Percentiles rank a stretch among this genome's conserved stretches.
Conservation (phyloP, 1,140 invertebrate genomes). For the Theocolax elegans region DNA sequence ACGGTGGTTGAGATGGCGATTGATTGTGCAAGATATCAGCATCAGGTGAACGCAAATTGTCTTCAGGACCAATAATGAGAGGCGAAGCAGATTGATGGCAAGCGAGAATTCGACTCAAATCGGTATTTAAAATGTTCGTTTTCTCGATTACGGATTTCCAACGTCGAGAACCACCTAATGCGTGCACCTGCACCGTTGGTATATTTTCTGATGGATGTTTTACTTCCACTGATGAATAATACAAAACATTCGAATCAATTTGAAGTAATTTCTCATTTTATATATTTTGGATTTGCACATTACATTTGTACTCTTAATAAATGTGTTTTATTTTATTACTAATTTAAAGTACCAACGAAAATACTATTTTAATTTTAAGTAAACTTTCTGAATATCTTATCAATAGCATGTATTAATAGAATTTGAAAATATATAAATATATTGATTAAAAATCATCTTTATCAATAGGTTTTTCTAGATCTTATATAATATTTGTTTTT, state of each 20-base stretch:
- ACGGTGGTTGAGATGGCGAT: neutral
- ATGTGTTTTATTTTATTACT: neutral
- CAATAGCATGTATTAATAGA: too few relatives aligned
- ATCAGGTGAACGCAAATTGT: slow-evolving; percentile 48
- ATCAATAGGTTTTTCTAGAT: too few relatives aligned
- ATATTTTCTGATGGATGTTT: slow-evolving; percentile 42
- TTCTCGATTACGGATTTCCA: slow-evolving; percentile 49
- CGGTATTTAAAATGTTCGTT: slow-evolving; percentile 6
- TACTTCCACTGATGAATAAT: neutral
- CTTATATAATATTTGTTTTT: too few relatives aligned
- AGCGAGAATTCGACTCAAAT: neutral
- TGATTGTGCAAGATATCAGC: slow-evolving; percentile 33
- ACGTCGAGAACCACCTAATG: slow-evolving; percentile 49
- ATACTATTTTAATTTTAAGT: too few relatives aligned
- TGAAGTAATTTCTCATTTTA: neutral
- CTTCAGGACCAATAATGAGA: slow-evolving; percentile 40
- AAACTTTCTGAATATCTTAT: too few relatives aligned
- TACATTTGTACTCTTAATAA: too few relatives aligned
- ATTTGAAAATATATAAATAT: too few relatives aligned
- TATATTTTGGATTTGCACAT: neutral
- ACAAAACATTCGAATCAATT: too few relatives aligned
- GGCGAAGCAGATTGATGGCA: neutral
- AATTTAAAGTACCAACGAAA: neutral
- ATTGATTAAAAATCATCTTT: too few relatives aligned
- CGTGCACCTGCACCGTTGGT: slow-evolving; percentile 51